phyloP scores from a whole-genome alignment of 2,888 invertebrate species.

The Drosophila engyochracea region DNA sequence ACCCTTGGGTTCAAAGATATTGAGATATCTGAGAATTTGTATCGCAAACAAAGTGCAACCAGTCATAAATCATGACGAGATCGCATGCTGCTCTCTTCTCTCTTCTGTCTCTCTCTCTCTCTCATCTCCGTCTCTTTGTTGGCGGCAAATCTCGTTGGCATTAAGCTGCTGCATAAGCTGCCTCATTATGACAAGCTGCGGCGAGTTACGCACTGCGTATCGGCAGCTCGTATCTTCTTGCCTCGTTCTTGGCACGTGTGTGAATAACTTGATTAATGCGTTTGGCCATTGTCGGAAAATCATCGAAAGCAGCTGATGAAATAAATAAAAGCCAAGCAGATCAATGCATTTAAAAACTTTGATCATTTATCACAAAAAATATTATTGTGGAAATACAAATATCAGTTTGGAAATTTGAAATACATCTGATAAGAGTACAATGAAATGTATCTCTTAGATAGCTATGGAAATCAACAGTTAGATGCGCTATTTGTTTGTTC shows the following conservation, averaged over 20 bases:
- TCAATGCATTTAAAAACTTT: background rate
- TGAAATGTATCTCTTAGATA: conserved; percentile 49
- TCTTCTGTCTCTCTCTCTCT: background rate
- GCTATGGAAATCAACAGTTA: conserved; percentile 68
- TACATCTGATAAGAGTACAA: conserved; percentile 9
- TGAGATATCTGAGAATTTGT: conserved; percentile 38
- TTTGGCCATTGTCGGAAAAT: conserved; percentile 47
- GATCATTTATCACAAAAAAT: background rate
- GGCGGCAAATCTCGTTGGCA: conserved; percentile 38
- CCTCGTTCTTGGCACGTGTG: conserved; percentile 25
- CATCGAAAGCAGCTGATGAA: conserved; percentile 20
- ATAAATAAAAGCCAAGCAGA: background rate
- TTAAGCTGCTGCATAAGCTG: conserved; percentile 54
- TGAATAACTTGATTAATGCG: conserved; percentile 70
- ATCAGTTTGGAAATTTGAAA: background rate
- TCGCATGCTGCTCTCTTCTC: conserved; percentile 38
- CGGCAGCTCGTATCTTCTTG: conserved; percentile 43
- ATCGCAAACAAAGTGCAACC: conserved; percentile 41
- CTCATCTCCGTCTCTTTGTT: background rate
- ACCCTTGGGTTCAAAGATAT: conserved; percentile 6
- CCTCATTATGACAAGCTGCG: conserved; percentile 67
- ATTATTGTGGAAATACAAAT: background rate
- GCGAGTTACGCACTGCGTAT: conserved; percentile 59
- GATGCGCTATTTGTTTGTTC: conserved; percentile 64
- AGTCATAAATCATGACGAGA: conserved; percentile 66